Evolutionary conservation across 1,140 invertebrate genomes (phyloP).

Genomic region (Bombus impatiens): DNA sequence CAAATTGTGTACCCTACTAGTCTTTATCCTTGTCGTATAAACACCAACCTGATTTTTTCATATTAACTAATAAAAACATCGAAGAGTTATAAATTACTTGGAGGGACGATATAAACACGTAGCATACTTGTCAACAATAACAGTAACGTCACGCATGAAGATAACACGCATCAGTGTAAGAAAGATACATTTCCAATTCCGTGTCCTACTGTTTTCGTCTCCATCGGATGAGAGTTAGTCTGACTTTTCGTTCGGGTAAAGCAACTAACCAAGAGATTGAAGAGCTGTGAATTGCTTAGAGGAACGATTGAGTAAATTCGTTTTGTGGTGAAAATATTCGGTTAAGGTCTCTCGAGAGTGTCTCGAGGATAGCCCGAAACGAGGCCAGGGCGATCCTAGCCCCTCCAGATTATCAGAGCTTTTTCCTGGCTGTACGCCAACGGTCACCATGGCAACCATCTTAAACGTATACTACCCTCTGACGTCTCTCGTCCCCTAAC

Average conservation of each 20-base stretch:
- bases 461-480: constrained; percentile 70
- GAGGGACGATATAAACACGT: too few species aligned
- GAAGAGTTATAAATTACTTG: too few species aligned
- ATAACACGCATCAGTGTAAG: background rate
- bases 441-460: constrained; percentile 77
- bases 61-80: too few species aligned
- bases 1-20: too few species aligned
- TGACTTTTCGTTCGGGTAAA: background rate
- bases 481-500: constrained; percentile 34
- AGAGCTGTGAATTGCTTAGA: constrained; percentile 9
- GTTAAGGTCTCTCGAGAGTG: constrained; percentile 65
- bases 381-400: constrained; percentile 71
- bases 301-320: constrained; percentile 37
- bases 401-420: constrained; percentile 73
- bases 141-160: background rate
- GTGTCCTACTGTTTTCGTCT: background rate
- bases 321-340: constrained; percentile 64
- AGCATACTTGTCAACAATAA: too few species aligned
- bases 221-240: background rate
- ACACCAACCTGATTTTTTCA: too few species aligned
- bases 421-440: constrained; percentile 76
- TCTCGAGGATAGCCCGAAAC: constrained; percentile 69
- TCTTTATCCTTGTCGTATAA: too few species aligned
- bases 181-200: background rate
- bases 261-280: background rate